phyloP scores from a whole-genome alignment of 2,888 invertebrate species.

The Scaptomyza cyrtandrae region DNA sequence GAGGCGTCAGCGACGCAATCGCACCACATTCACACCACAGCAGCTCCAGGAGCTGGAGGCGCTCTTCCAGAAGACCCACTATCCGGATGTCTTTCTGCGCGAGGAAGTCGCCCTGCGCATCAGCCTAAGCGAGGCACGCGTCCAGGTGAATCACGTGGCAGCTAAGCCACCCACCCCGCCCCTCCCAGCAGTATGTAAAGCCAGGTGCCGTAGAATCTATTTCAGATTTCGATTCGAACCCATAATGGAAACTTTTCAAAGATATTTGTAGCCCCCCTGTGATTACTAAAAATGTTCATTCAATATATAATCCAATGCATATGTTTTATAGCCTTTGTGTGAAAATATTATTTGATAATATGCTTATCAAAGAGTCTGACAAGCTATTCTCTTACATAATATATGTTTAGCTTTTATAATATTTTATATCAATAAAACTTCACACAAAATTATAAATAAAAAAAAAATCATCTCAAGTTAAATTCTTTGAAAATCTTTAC shows the following conservation, averaged over 20 bases:
- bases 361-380: no score
- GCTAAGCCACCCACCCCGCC: background rate
- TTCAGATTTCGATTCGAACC: background rate
- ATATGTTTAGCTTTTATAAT: no score
- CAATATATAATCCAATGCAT: no score
- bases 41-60: constrained; percentile 96
- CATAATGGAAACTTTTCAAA: background rate
- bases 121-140: constrained; percentile 95
- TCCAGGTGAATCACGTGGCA: constrained; percentile 86
- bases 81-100: constrained; percentile 92
- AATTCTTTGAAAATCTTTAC: no score
- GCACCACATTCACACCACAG: constrained; percentile 97
- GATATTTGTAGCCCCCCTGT: no score
- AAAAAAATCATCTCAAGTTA: no score
- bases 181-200: background rate
- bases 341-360: no score
- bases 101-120: constrained; percentile 96
- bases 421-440: no score
- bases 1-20: constrained; percentile 93
- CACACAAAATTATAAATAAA: no score
- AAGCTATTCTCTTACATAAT: no score
- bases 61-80: constrained; percentile 96
- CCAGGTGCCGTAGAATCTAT: background rate
- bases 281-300: no score
- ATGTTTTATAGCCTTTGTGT: no score